These are phyloP conservation scores for Leptura quadrifasciata DNA, from an alignment of 2,888 invertebrate genomes.

Conservation along the genomic window DNA sequence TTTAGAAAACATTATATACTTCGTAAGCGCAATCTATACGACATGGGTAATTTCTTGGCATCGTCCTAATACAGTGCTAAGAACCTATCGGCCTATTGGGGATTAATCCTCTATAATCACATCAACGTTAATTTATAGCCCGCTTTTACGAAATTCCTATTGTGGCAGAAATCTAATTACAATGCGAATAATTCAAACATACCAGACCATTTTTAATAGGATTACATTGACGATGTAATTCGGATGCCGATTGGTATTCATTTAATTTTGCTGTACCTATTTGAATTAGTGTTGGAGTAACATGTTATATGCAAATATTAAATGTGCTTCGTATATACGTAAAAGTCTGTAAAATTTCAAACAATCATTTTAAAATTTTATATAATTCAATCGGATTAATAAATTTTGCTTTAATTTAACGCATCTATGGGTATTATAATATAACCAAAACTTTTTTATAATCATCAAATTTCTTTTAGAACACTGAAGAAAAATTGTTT, in stretches of 20 bases:
- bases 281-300: not conserved
- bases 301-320: not conserved
- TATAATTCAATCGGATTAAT: too few relatives aligned
- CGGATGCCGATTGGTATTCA: not conserved
- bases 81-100: not conserved
- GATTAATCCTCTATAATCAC: slow-evolving; percentile 5
- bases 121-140: not conserved
- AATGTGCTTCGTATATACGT: not conserved
- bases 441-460: too few relatives aligned
- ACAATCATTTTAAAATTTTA: too few relatives aligned
- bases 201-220: slow-evolving; percentile 5
- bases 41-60: too few relatives aligned
- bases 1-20: too few relatives aligned
- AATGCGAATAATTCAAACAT: slow-evolving; percentile 2
- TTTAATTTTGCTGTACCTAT: not conserved
- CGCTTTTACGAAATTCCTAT: not conserved
- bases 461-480: too few relatives aligned
- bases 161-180: not conserved
- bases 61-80: not conserved
- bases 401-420: too few relatives aligned
- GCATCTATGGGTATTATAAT: too few relatives aligned
- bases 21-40: too few relatives aligned
- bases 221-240: slow-evolving; percentile 7
- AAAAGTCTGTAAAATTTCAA: too few relatives aligned
- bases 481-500: too few relatives aligned